Evolutionary conservation across 1,140 invertebrate species (phyloP).

Genomic region (Drosophila trapezifrons): DNA sequence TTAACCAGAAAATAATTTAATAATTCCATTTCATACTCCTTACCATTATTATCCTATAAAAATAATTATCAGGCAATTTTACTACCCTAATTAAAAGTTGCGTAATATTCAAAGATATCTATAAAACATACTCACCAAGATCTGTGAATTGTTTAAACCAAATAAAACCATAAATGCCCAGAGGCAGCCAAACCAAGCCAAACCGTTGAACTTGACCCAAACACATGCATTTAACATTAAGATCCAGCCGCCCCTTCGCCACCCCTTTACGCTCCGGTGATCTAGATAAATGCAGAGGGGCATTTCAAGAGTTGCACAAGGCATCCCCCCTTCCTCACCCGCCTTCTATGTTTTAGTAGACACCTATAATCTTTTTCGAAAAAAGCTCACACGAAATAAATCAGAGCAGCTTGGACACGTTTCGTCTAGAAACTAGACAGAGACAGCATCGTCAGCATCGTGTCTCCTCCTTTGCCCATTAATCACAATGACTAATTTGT

Average conservation of each 20-base stretch:
- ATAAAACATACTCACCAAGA: not conserved
- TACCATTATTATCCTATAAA: too few relatives aligned
- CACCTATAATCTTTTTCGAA: conserved; percentile 53
- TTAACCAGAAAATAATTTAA: too few relatives aligned
- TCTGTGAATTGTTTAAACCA: not conserved
- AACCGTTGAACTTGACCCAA: conserved; percentile 67
- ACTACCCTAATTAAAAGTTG: not conserved
- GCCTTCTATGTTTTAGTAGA: not conserved
- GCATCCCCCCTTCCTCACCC: not conserved
- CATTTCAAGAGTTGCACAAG: conserved; percentile 50
- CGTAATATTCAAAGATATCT: not conserved
- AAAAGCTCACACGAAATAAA: conserved; percentile 56
- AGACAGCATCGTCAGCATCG: conserved; percentile 8
- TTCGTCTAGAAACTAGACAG: conserved; percentile 22
- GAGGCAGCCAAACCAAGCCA: not conserved
- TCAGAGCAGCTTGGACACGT: conserved; percentile 49
- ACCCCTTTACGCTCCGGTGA: conserved; percentile 50
- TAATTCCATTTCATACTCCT: too few relatives aligned
- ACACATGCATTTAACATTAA: conserved; percentile 23
- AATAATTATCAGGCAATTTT: too few relatives aligned
- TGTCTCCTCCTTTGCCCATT: conserved; percentile 45
- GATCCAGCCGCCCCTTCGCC: conserved; percentile 16
- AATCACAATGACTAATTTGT: conserved; percentile 77
- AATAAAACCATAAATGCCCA: conserved; percentile 10
- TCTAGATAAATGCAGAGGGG: conserved; percentile 56